Evolutionary conservation across 2,797 vertebrate species (phyloP), one percentile per base, ranked within the genome.

Genomic region (Lophius americanus): DNA sequence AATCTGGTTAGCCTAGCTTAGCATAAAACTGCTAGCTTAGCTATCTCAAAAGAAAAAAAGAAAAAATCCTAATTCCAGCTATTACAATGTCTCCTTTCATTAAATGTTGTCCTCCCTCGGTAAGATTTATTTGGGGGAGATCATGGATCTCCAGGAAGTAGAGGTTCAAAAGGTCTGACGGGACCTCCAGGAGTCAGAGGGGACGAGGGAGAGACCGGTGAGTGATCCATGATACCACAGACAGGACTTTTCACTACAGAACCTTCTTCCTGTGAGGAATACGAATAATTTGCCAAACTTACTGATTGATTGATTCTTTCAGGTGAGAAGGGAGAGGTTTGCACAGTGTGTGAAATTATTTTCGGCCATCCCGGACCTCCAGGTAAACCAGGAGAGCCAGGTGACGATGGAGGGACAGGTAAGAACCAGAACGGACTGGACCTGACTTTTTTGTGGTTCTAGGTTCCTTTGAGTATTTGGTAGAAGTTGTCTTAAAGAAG

Each of bases 321-420:
- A 93, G 92, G 92, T 70, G 79, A 89, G n/a, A 90, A 84, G 57
- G 92, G 92, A 7, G 68, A 83, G 6, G 0, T 51, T 4, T 93
- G 92, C 57, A 33, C 0, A 0, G 1, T 2, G 44, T 92, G 91
- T 55, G 0, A 4, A 4, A 0, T n/a, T 9, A 0, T 7, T 8
- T 3, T 4, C 0, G 10, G 14, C 0, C 0, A 9, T 0, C 73
- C 84, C 0, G 88, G 79, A 62, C 70, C 69, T 33, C 51, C 72
- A 4, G 92, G 92, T 4, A 11, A 42, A 23, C 66, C 76, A 49
- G 92, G 92, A 67, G 56, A 77, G 14, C 54, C 46, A 5, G 92
- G 92, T 60, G 67, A 66, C 42, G 46, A 14, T 0, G 91, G 92
- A 3, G 0, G 8, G 0, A 0, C 56, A 68, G 92, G 92, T 93